Conservation (phyloP, 1,140 invertebrate genomes). For the Drosophila rufa region DNA sequence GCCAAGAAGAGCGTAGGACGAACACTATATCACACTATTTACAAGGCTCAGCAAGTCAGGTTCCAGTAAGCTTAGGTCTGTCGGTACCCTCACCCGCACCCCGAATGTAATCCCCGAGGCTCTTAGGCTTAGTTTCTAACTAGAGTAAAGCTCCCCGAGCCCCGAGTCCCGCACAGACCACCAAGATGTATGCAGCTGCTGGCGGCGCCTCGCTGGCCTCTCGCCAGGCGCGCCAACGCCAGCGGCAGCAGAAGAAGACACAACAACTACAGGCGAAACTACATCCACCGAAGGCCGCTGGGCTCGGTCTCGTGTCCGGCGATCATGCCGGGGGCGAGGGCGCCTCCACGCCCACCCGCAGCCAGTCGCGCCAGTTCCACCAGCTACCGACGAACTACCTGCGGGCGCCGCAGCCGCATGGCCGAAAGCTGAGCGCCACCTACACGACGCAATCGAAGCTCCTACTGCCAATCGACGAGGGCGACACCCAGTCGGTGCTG, state of each 20-base stretch:
- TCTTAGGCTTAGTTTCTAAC: conserved; percentile 53
- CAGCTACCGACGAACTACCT: conserved; percentile 86
- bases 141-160: conserved; percentile 25
- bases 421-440: conserved; percentile 82
- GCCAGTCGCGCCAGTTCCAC: conserved; percentile 86
- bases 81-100: not conserved
- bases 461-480: conserved; percentile 84
- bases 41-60: not conserved
- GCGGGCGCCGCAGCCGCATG: conserved; percentile 75
- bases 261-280: conserved; percentile 85
- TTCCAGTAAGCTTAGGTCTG: conserved; percentile 22
- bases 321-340: conserved; percentile 74
- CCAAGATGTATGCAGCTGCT: conserved; percentile 90
- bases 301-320: conserved; percentile 31
- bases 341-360: conserved; percentile 79
- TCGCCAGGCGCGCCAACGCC: conserved; percentile 88
- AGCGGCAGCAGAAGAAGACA: conserved; percentile 85
- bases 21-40: not conserved
- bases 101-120: conserved; percentile 51
- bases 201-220: conserved; percentile 90
- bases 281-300: conserved; percentile 85
- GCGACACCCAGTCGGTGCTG: conserved; percentile 80
- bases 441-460: conserved; percentile 83
- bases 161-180: not conserved
- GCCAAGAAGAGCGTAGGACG: too few species aligned